Evolutionary conservation across 2,113 vertebrate species (phyloP).

Genomic region (Lophochroa leadbeateri): DNA sequence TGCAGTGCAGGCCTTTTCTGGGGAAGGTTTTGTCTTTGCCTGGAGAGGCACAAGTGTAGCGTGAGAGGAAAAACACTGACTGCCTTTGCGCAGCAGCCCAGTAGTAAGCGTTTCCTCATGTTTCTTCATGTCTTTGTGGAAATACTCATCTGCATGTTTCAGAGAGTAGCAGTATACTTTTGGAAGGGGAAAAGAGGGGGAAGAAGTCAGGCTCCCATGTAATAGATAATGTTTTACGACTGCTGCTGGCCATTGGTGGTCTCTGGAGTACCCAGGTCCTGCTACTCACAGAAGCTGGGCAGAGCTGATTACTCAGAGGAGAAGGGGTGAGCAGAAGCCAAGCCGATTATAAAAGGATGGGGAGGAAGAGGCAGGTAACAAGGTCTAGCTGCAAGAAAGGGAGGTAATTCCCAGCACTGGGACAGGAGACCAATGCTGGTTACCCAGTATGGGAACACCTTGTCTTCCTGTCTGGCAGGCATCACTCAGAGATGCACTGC

Average conservation of each 20-base stretch:
- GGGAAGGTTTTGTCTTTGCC: background rate
- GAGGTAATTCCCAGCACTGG: background rate
- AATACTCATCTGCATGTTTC: background rate
- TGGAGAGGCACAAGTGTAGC: background rate
- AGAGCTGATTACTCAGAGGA: background rate
- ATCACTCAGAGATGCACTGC: conserved; percentile 81
- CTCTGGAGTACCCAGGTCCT: background rate
- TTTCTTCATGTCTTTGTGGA: background rate
- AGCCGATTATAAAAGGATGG: background rate
- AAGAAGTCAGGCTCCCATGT: background rate
- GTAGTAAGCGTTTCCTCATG: background rate
- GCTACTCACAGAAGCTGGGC: background rate
- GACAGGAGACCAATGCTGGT: background rate
- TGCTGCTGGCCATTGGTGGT: background rate
- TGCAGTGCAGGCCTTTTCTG: background rate
- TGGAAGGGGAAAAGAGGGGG: background rate
- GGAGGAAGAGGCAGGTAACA: background rate
- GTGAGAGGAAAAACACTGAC: background rate
- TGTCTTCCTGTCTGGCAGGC: conserved; percentile 49
- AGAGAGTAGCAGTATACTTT: background rate
- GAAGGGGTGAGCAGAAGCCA: background rate
- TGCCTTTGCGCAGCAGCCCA: background rate
- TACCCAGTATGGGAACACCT: background rate
- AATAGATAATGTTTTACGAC: background rate
- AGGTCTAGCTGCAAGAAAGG: background rate